Conservation (phyloP, 1,140 invertebrate species). For the Orussus abietinus region DNA sequence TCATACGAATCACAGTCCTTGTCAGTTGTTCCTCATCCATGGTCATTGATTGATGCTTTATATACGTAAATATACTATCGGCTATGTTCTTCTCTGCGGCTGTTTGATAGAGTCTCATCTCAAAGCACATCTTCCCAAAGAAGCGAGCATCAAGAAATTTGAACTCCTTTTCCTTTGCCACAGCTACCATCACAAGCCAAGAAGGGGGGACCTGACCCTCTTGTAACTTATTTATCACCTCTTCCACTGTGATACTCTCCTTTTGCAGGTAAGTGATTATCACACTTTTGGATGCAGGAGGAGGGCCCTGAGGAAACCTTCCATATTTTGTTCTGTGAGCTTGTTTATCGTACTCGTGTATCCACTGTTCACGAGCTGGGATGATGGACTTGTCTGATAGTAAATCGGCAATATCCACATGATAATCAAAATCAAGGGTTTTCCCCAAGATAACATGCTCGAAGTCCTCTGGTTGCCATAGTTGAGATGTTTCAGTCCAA, state of each 20-base stretch:
- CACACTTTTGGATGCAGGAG: neutral
- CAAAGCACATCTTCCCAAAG: neutral
- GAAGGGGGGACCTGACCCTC: neutral
- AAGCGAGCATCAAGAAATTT: neutral
- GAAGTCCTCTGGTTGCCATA: neutral
- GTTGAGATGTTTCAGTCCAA: neutral
- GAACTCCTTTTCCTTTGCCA: constrained; percentile 1
- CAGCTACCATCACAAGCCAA: neutral
- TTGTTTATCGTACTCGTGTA: constrained; percentile 1
- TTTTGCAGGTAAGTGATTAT: neutral
- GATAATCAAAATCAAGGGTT: neutral
- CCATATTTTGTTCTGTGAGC: neutral
- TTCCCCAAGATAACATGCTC: neutral
- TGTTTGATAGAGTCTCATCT: constrained; percentile 1
- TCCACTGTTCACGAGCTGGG: neutral
- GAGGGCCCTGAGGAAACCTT: neutral
- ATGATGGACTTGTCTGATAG: neutral
- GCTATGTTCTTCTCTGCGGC: neutral
- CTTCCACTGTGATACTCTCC: neutral
- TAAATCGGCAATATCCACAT: constrained; percentile 1
- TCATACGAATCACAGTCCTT: neutral
- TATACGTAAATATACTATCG: neutral
- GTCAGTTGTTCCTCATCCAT: constrained; percentile 1
- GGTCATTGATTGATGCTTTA: neutral
- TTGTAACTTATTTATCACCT: neutral